A percentile compares a stretch with the other conserved stretches of the same genome.
These are phyloP conservation scores for Pholis gunnellus DNA, from an alignment of 2,113 vertebrate species.

Conservation along the genomic window DNA sequence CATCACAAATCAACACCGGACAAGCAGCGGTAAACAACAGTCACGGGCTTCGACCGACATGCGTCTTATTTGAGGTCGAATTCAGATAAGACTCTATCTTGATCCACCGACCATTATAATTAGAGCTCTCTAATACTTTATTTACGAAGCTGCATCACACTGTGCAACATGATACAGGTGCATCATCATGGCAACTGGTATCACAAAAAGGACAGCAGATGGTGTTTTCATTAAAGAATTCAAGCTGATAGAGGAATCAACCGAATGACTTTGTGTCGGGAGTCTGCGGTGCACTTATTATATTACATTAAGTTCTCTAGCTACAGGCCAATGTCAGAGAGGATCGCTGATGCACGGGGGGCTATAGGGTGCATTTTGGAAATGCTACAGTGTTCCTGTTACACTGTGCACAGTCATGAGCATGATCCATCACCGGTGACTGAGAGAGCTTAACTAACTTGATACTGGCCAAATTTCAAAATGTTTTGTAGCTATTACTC, in stretches of 20 bases:
- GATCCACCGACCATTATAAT: constrained; percentile 23
- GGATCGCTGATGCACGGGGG: background rate
- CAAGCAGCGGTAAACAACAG: constrained; percentile 21
- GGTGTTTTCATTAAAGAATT: constrained; percentile 84
- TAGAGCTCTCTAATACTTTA: constrained; percentile 55
- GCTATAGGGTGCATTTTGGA: constrained; percentile 14
- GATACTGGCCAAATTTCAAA: too few relatives aligned
- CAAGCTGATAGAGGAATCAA: constrained; percentile 74
- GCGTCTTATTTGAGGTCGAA: constrained; percentile 49
- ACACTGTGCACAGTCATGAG: constrained; percentile 9
- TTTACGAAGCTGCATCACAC: constrained; percentile 54
- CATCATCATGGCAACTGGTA: constrained; percentile 71
- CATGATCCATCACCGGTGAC: constrained; percentile 29
- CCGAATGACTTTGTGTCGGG: constrained; percentile 40
- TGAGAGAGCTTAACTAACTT: background rate
- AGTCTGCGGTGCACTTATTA: constrained; percentile 61
- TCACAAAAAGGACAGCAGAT: constrained; percentile 73
- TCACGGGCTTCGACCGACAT: constrained; percentile 12
- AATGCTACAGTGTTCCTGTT: constrained; percentile 17
- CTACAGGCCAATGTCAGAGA: constrained; percentile 14
- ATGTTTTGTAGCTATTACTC: too few relatives aligned
- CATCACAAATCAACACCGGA: constrained; percentile 31
- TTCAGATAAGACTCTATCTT: constrained; percentile 55
- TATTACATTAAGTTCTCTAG: constrained; percentile 66
- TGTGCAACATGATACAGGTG: constrained; percentile 61